A percentile compares a stretch with the other conserved stretches of the same genome.
Conservation (phyloP, 2,113 vertebrate genomes). For the Rattus rattus region DNA sequence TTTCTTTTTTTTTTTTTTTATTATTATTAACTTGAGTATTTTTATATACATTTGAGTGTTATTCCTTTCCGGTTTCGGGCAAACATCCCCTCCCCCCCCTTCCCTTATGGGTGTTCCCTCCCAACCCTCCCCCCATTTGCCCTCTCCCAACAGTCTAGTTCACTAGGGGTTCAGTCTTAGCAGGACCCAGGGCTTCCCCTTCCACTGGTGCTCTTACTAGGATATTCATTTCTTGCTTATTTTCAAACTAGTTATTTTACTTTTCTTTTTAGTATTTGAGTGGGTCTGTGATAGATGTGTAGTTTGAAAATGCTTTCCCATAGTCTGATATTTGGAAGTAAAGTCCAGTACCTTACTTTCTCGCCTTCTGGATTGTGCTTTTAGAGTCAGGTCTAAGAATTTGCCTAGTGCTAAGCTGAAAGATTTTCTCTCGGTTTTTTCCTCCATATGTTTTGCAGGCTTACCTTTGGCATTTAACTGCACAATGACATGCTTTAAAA, state of each 20-base stretch:
- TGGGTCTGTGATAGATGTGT: background rate
- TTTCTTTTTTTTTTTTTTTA: no score
- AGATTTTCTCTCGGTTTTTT: background rate
- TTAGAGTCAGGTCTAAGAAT: background rate
- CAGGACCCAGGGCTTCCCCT: no score
- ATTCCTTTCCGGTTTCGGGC: no score
- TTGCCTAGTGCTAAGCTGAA: background rate
- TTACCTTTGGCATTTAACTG: background rate
- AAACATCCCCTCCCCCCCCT: no score
- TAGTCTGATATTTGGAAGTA: background rate
- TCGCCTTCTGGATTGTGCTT: background rate
- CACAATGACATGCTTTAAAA: background rate
- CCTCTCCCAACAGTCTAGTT: no score
- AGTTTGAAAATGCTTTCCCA: background rate
- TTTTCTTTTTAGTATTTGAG: background rate
- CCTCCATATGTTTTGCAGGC: background rate
- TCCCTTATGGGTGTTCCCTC: no score
- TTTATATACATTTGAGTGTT: no score
- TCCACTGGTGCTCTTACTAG: no score
- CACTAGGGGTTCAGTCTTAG: no score
- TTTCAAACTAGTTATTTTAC: slow-evolving; percentile 14
- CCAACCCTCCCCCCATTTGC: no score
- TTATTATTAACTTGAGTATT: no score
- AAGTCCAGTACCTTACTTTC: background rate
- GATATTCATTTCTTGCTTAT: background rate